Evolutionary conservation across 2,797 vertebrate genomes (phyloP).

Genomic region (Pipistrellus pygmaeus): DNA sequence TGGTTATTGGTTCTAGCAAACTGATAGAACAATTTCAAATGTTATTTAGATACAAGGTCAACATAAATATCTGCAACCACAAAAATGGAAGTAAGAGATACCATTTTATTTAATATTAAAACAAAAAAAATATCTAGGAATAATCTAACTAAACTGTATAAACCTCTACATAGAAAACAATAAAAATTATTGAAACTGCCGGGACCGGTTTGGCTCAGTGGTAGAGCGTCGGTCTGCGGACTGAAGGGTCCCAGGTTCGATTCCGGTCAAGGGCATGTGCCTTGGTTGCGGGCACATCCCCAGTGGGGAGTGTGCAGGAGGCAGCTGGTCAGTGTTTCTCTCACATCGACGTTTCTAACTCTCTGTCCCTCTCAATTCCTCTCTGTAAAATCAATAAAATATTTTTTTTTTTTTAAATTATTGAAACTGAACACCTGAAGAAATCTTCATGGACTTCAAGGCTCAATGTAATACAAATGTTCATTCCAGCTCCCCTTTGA

Average conservation of each 20-base stretch:
- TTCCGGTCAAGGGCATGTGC: too few species aligned
- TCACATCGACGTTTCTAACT: too few species aligned
- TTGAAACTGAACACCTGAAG: neutral
- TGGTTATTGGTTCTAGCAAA: too few species aligned
- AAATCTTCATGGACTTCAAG: neutral
- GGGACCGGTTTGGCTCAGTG: too few species aligned
- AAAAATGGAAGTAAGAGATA: neutral
- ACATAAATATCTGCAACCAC: neutral
- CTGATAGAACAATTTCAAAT: neutral
- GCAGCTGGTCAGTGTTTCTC: too few species aligned
- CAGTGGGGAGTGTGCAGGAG: too few species aligned
- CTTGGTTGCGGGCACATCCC: too few species aligned
- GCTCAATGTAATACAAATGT: neutral
- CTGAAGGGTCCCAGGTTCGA: too few species aligned
- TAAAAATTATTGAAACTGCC: neutral
- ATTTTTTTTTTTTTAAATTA: too few species aligned
- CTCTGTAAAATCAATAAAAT: too few species aligned
- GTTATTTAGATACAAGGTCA: neutral
- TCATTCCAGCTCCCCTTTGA: neutral
- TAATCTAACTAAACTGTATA: neutral
- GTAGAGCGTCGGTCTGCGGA: too few species aligned
- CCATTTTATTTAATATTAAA: neutral
- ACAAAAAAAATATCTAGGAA: neutral
- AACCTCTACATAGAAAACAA: neutral
- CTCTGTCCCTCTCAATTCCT: too few species aligned